Evolutionary conservation across 2,888 invertebrate species (phyloP), one percentile per base, ranked within the genome.

Genomic region (Pseudococcus viburni): DNA sequence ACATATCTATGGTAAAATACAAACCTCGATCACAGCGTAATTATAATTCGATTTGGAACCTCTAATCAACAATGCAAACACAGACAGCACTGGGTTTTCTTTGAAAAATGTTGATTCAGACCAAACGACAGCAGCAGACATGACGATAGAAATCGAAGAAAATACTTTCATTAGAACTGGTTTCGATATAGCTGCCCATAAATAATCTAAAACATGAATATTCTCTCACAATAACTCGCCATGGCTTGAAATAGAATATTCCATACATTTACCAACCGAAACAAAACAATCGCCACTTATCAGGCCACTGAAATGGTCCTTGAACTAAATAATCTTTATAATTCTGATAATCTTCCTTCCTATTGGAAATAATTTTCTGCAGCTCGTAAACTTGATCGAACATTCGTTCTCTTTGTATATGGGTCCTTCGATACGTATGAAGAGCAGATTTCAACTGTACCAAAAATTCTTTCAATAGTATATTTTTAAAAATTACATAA

Each of bases 41-140:
- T 98, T 97, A 91, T 98, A 97, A 90, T 94, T 94, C 17, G 92
- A 92, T 91, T 94, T 95, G 17, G 98, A 97, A 64, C 95, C 93
- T 90, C 96, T 95, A 39, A 99, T 95, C 90, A 99, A 96, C 90
- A 96, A 94, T n/a, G 99, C 99, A 92, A 99, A 99, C 90, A 99
- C 94, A 0, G 99, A 99, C 4, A 99, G 93, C 33, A 98, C 97
- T 0, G 99, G 99, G 39, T 94, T 93, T 91, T 96, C 95, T 91
- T 96, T 96, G 93, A 99, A 99, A 93, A 99, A 99, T 0, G 99
- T 98, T 91, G 99, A 95, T 93, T 99, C 99, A 0, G 99, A 99
- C 99, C 99, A 99, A n/a, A 99, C 97, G 51, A 99, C 98, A 91
- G 96, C 95, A 39, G 96, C 92, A 0, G 99, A 98, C 92, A 99